These are phyloP conservation scores for Stichopus chloronotus DNA, from an alignment of 35 echinoderm and acorn worm species.

Conservation along the genomic window DNA sequence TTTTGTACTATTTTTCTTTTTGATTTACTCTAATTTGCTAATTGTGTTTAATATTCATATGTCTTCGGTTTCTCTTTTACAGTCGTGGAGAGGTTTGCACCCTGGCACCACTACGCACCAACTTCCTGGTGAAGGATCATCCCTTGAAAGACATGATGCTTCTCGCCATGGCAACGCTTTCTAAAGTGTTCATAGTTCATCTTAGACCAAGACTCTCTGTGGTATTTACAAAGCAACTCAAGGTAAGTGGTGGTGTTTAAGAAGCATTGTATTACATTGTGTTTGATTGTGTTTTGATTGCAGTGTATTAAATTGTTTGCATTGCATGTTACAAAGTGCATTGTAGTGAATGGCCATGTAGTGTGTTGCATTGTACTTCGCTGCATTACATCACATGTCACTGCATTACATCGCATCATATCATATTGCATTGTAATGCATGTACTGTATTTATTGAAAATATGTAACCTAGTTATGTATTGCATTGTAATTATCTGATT, in stretches of 20 bases:
- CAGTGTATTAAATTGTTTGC: neutral
- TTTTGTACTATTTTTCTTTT: too few species aligned
- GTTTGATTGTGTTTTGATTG: neutral
- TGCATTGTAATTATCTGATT: too few species aligned
- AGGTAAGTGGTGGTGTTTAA: constrained; percentile 55
- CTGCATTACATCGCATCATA: too few species aligned
- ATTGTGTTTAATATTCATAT: too few species aligned
- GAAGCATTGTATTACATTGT: neutral
- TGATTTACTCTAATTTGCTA: too few species aligned
- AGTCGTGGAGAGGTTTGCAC: constrained; percentile 96
- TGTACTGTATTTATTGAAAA: neutral
- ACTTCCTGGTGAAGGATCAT: constrained; percentile 78
- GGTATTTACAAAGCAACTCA: constrained; percentile 94
- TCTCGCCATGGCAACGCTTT: constrained; percentile 98
- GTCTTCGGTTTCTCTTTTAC: neutral
- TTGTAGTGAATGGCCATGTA: too few species aligned
- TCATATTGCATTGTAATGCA: too few species aligned
- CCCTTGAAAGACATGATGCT: constrained; percentile 90
- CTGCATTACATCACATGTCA: too few species aligned
- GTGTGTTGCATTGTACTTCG: too few species aligned
- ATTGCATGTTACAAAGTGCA: neutral
- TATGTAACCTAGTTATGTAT: neutral
- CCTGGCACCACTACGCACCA: constrained; percentile 77
- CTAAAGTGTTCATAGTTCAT: constrained; percentile 91
- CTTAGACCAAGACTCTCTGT: constrained; percentile 84